These are phyloP conservation scores for Eurois occulta DNA, from an alignment of 2,888 invertebrate genomes.

Conservation along the genomic window DNA sequence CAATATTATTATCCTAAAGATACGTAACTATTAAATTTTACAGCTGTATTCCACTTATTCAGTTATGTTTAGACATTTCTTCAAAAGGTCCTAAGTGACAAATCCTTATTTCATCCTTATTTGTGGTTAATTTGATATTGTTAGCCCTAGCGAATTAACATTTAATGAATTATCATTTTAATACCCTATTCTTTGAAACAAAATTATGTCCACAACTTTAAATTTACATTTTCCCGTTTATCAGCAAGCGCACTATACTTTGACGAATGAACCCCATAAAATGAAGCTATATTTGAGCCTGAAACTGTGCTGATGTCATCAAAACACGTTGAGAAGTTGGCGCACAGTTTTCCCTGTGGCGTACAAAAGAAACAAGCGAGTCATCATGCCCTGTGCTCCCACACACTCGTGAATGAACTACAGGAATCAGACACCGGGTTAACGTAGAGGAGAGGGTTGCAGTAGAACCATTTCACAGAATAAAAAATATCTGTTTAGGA, in stretches of 20 bases:
- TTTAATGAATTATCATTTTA: not conserved
- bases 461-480: constrained; percentile 19
- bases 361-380: constrained; percentile 58
- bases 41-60: not conserved
- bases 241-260: constrained; percentile 1
- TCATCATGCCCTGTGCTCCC: constrained; percentile 50
- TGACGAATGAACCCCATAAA: constrained; percentile 32
- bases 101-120: not conserved
- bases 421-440: constrained; percentile 41
- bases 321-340: constrained; percentile 50
- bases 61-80: not conserved
- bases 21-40: not conserved
- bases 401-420: constrained; percentile 49
- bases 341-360: constrained; percentile 30
- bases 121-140: not conserved
- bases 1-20: no score
- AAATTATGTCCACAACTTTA: not conserved
- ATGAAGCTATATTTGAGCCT: constrained; percentile 25
- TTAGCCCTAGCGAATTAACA: not conserved
- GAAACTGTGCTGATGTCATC: constrained; percentile 52
- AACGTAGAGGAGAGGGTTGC: not conserved
- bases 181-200: not conserved
- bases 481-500: not conserved
- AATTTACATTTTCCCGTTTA: not conserved
- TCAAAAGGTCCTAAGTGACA: not conserved